These are phyloP conservation scores for Podarcis siculus DNA, from an alignment of 2,797 vertebrate species.

Conservation along the genomic window DNA sequence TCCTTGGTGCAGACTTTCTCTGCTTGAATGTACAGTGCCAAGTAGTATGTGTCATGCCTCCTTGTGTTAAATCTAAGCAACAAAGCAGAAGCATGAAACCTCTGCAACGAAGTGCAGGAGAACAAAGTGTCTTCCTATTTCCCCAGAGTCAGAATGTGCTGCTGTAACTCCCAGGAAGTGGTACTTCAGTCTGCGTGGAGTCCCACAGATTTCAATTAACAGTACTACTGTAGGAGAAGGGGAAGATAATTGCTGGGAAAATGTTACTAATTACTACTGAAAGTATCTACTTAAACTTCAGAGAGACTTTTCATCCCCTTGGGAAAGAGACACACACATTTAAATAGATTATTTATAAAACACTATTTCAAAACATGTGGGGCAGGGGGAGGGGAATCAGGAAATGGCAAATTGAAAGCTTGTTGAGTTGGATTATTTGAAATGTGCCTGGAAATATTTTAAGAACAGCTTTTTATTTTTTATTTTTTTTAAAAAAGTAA, in stretches of 20 bases:
- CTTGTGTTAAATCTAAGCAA: background rate
- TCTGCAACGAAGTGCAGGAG: background rate
- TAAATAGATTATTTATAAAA: background rate
- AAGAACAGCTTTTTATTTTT: background rate
- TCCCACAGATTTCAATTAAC: slow-evolving; percentile 10
- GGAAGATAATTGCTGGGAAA: background rate
- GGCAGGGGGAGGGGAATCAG: background rate
- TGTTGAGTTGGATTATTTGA: background rate
- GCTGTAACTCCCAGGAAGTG: background rate
- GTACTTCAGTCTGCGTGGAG: background rate
- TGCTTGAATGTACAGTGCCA: background rate
- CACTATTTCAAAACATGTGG: background rate
- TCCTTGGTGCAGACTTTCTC: background rate
- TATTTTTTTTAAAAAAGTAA: background rate
- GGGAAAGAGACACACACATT: background rate
- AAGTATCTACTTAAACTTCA: background rate
- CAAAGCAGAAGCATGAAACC: background rate
- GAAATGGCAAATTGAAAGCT: background rate
- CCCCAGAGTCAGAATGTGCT: background rate
- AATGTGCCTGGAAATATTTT: background rate
- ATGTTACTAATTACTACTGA: background rate
- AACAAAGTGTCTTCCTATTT: background rate
- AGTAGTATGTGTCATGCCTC: background rate
- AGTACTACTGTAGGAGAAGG: background rate
- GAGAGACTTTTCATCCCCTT: background rate